Evolutionary conservation across 2,113 vertebrate genomes (phyloP), one percentile per base, ranked within the genome.

Genomic region (Ochotona princeps): DNA sequence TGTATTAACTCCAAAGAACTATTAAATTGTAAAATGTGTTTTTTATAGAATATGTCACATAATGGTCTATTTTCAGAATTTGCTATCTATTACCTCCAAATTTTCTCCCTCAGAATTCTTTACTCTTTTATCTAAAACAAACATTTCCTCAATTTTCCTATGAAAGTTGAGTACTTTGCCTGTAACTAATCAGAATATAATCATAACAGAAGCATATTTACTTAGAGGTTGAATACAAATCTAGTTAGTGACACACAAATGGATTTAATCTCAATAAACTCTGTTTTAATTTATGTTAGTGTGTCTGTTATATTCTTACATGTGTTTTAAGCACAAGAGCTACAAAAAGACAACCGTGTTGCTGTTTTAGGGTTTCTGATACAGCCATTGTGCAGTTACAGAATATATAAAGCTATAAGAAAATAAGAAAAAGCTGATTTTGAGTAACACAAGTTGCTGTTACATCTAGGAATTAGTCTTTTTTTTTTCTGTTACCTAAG

Each of bases 1-100:
- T 90, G 63, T 83, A 51, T 93, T 93, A 81, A 92, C 84, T 70
- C 85, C 78, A 92, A 92, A 89, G 35, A 83, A 83, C 57, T 96
- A 89, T 75, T 91, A 72, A 89, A 38, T 93, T 30, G 30, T 81
- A 89, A 76, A 38, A 70, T 93, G 1, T 73, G 30, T 81, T 75
- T 94, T 75, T 9, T 32, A 78, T 13, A 93, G 86, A 63, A 21
- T 81, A 47, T 75, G 15, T 44, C 57, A 83, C 63, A 63, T 78
- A 91, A 86, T 74, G 67, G 72, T 81, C 66, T 38, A 76, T 88
- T 47, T 69, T 92, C 79, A 90, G 78, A 85, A n/a, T 84, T 86
- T 73, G 65, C 75, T 92, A 88, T 6, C 28, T 54, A 17, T 75
- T 73, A 32, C 63, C 60, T 69, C 25, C 74, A 35, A 47, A 14